Evolutionary conservation across 2,797 vertebrate species (phyloP), one percentile per base, ranked within the genome.

Genomic region (Dipus sagitta): DNA sequence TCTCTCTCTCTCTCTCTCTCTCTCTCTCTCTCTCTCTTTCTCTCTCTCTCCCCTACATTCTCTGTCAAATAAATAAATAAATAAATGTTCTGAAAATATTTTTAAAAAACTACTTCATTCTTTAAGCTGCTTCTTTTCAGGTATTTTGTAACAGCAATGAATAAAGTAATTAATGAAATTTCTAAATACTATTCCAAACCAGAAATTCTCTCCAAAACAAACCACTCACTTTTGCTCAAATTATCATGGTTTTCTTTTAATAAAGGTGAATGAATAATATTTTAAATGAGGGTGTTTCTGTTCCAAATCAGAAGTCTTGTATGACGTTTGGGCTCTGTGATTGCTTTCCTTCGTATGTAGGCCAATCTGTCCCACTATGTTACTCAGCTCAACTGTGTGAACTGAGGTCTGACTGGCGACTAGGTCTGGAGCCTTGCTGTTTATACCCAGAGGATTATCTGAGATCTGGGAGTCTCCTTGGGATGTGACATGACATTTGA

Each of bases 371-470:
- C 30, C 28, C 7, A 74, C 28, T 18, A 42, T 18, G 18, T 2
- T 34, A 60, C 54, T 58, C 54, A 58, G 54, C 54, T 58, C 54
- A 17, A 13, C 17, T 58, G 54, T 58, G 54, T 58, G 54, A 17
- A 58, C 54, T 58, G 54, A 58, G 3, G 60, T 23, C 26, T 42
- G 20, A 3, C 18, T 32, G 54, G 20, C 34, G 10, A 30, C n/a
- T 6, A 0, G 11, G 6, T 23, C 0, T 4, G 0, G 3, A 32
- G 1, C 24, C 4, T 0, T 24, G 2, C 38, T 11, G 4, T 28
- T 18, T 71, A 2, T 21, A n/a, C 12, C 70, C 11, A 1, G 0
- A 15, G 26, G 24, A 14, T 3, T 14, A 28, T 34, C 58, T 13
- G 28, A 78, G 68, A 74, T 30, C 4, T 3, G 0, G 15, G 34